Conservation (phyloP, 2,113 vertebrate genomes). For the Probosciger aterrimus region DNA sequence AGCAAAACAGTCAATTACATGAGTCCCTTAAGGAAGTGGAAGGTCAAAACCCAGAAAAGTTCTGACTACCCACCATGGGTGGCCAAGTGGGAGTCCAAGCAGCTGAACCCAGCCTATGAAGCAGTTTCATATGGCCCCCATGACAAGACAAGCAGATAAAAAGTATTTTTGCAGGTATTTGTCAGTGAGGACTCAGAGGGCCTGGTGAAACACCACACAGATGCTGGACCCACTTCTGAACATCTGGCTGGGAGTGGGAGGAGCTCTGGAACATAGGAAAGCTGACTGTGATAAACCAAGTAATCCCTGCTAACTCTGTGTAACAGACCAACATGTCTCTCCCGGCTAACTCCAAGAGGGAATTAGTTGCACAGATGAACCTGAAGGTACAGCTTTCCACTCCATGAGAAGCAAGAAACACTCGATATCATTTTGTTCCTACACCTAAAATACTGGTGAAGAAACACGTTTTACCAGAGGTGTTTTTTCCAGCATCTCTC, state of each 20-base stretch:
- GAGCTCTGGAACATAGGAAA: background rate
- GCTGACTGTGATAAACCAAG: conserved; percentile 2
- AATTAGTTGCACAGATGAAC: conserved; percentile 15
- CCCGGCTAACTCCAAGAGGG: background rate
- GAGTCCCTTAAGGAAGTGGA: background rate
- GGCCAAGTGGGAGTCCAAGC: background rate
- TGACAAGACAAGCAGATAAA: background rate
- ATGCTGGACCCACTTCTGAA: background rate
- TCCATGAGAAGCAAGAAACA: background rate
- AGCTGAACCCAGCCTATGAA: background rate
- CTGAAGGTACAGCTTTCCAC: background rate
- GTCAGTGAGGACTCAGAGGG: background rate
- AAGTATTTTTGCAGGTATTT: background rate
- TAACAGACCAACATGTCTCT: rapidly evolving
- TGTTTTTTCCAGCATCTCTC: background rate
- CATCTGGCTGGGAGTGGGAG: conserved; percentile 7
- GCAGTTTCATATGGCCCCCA: background rate
- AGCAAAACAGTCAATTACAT: background rate
- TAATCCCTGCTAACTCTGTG: background rate
- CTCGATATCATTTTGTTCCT: background rate
- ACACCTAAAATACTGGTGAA: background rate
- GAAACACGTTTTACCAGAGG: background rate
- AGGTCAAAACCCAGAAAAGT: background rate
- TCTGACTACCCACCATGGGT: background rate
- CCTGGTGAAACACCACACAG: background rate